Conservation (phyloP, 2,888 invertebrate species). For the Craniophora ligustri region DNA sequence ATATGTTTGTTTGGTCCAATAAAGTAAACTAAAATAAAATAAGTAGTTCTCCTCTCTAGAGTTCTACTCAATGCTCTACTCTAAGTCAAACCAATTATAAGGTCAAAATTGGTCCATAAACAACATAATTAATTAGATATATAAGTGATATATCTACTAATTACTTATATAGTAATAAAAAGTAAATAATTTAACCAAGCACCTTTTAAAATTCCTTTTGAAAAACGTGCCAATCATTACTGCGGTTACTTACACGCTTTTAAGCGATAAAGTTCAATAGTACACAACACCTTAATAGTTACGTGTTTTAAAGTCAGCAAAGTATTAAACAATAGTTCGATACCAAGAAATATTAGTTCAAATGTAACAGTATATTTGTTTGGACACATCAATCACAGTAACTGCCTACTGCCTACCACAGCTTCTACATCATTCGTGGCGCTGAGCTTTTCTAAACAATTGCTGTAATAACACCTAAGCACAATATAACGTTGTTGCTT, state of each 20-base stretch:
- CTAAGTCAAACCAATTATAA: too few relatives aligned
- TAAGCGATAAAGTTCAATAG: conserved; percentile 6
- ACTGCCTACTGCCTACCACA: conserved; percentile 39
- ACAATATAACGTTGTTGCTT: conserved; percentile 22
- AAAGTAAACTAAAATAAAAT: too few relatives aligned
- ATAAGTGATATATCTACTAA: too few relatives aligned
- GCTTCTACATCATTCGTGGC: conserved; percentile 8
- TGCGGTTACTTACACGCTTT: not conserved
- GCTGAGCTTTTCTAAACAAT: conserved; percentile 63
- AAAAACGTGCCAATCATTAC: not conserved
- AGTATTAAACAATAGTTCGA: conserved; percentile 34
- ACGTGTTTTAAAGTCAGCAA: conserved; percentile 27
- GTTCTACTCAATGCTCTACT: too few relatives aligned
- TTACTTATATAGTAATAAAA: too few relatives aligned
- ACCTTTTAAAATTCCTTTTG: too few relatives aligned
- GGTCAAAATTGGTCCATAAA: too few relatives aligned
- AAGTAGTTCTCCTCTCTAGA: too few relatives aligned
- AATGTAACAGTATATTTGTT: conserved; percentile 64
- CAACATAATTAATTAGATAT: too few relatives aligned
- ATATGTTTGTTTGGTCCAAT: too few relatives aligned
- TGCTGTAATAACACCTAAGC: conserved; percentile 42
- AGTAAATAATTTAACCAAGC: too few relatives aligned
- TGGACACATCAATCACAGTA: conserved; percentile 61
- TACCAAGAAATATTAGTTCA: conserved; percentile 26
- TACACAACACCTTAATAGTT: conserved; percentile 2